These are phyloP conservation scores for Andrena cerasifolii DNA, from an alignment of 1,140 invertebrate species.

Conservation along the genomic window DNA sequence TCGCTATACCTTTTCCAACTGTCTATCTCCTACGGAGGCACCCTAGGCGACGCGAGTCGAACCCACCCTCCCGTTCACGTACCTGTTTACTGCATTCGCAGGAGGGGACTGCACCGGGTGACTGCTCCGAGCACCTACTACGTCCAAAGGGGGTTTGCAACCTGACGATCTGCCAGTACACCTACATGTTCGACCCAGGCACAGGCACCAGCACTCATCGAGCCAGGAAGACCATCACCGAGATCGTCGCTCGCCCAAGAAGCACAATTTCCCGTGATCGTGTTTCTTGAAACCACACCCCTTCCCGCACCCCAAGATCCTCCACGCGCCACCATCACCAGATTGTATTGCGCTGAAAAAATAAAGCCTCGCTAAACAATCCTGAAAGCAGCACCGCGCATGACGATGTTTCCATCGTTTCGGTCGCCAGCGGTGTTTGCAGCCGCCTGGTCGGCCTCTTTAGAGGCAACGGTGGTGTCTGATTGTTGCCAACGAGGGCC, in stretches of 20 bases:
- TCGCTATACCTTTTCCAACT: too few species aligned
- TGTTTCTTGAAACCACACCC: too few species aligned
- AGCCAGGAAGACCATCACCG: not conserved
- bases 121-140: constrained; percentile 47
- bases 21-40: too few species aligned
- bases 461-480: not conserved
- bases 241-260: constrained; percentile 15
- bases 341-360: too few species aligned
- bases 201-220: constrained; percentile 32
- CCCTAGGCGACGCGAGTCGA: too few species aligned
- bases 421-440: not conserved
- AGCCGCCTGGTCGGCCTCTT: constrained; percentile 17
- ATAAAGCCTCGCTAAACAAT: too few species aligned
- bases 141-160: constrained; percentile 22
- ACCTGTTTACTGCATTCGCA: not conserved
- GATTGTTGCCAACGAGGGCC: constrained; percentile 51
- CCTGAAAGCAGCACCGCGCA: too few species aligned
- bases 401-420: not conserved
- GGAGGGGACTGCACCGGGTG: constrained; percentile 31
- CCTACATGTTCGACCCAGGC: constrained; percentile 43
- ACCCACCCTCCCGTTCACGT: too few species aligned
- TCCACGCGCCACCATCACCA: too few species aligned
- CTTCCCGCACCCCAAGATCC: too few species aligned
- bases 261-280: not conserved
- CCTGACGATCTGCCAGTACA: constrained; percentile 21